A percentile compares a stretch with the other conserved stretches of the same genome.
These are phyloP conservation scores for Mirounga angustirostris DNA, from an alignment of 2,113 vertebrate species.

Conservation along the genomic window DNA sequence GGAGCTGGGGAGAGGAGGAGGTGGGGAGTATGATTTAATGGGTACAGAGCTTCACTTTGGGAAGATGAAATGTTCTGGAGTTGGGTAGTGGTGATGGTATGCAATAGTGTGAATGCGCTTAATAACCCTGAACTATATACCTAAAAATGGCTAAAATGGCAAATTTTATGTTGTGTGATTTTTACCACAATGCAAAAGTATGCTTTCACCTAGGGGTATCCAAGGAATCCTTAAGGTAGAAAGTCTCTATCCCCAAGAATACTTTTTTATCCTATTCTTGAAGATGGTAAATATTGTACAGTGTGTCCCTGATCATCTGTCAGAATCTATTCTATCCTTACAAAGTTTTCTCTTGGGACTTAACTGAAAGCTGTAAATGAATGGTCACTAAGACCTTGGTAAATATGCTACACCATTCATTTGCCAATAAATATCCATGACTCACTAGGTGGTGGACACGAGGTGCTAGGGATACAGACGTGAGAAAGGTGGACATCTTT, in stretches of 20 bases:
- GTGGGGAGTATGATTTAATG: not conserved
- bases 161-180: not conserved
- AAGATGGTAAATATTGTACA: conserved; percentile 12
- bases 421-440: conserved; percentile 3
- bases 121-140: not conserved
- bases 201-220: not conserved
- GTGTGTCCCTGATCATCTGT: conserved; percentile 56
- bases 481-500: not conserved
- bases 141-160: not conserved
- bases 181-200: not conserved
- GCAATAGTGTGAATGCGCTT: not conserved
- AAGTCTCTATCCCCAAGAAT: not conserved
- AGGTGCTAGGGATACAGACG: not conserved
- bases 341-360: not conserved
- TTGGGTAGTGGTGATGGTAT: not conserved
- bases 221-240: not conserved
- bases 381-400: not conserved
- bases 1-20: rapidly evolving
- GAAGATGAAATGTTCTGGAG: not conserved
- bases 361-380: not conserved
- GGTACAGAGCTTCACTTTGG: not conserved
- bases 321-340: conserved; percentile 61
- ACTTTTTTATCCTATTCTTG: not conserved
- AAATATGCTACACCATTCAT: not conserved
- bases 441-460: not conserved